Evolutionary conservation across 2,888 invertebrate species (phyloP), one percentile per base, ranked within the genome.

Genomic region (Cyrtodaria siliqua): DNA sequence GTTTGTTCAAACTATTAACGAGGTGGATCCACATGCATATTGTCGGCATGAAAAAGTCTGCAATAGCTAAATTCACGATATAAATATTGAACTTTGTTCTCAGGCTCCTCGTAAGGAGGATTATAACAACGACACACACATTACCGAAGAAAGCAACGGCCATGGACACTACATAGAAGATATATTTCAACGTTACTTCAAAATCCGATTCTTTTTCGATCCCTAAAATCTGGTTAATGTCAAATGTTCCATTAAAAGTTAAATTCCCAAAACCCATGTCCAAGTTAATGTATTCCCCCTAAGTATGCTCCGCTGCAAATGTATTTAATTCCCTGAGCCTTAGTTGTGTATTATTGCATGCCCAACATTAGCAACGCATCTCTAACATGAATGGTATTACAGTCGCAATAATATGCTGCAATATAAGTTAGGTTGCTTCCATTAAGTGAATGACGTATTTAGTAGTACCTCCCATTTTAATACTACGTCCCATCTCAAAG

Each of bases 51-150:
- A 84, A 69, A 27, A 84, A 47, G 42, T 86, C 81, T 1, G 79
- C 79, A 16, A 79, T 33, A 4, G 82, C 82, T 16, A 86, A 52
- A 53, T 86, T 86, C 14, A 86, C 61, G 2, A 86, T 78, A 55
- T 81, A 84, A 40, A 79, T 61, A 27, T 86, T 84, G 47, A 84
- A 86, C 44, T 78, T 82, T 79, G 86, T 86, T 79, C 86, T 61
- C 14, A 84, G 68, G 60, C 74, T 81, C 53, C 78, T 81, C 4
- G 82, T 78, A 20, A 59, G 47, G 20, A 77, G 14, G 38, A 86
- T 79, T 1, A 84, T 78, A 20, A 68, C 9, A 29, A 86, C 64
- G 14, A 86, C 55, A n/a, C 52, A 38, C 23, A 82, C 20, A 62
- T 84, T 84, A 24, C 80, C 79, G 16, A 76, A 49, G 2, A 81